Evolutionary conservation across 2,888 invertebrate genomes (phyloP).

Genomic region (Tinea trinotella): DNA sequence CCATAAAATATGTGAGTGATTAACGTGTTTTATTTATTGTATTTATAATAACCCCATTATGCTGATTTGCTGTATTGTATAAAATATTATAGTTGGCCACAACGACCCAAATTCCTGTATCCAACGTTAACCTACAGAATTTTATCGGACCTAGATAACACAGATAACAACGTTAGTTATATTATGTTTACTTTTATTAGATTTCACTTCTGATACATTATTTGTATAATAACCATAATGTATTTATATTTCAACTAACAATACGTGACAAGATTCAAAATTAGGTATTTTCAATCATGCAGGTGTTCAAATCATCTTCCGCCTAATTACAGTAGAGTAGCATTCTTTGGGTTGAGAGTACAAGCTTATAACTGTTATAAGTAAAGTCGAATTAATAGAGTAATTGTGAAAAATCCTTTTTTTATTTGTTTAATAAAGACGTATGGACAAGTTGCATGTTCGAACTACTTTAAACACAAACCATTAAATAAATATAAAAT

Average conservation of each 20-base stretch:
- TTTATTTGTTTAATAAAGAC: too few relatives aligned
- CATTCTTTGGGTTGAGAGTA: too few relatives aligned
- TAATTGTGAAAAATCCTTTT: too few relatives aligned
- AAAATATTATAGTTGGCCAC: not conserved
- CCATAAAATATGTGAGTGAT: too few relatives aligned
- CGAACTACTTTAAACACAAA: too few relatives aligned
- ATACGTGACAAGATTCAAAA: not conserved
- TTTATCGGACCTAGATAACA: constrained; percentile 16
- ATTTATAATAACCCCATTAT: too few relatives aligned
- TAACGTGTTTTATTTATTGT: too few relatives aligned
- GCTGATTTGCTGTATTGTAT: too few relatives aligned
- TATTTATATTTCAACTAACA: not conserved
- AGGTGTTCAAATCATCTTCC: constrained; percentile 1
- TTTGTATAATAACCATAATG: not conserved
- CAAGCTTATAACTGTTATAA: too few relatives aligned
- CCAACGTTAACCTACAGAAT: not conserved
- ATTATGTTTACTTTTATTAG: constrained; percentile 13
- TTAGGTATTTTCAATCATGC: not conserved
- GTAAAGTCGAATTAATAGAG: too few relatives aligned
- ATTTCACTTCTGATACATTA: not conserved
- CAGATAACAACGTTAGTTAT: constrained; percentile 5
- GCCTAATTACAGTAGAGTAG: not conserved
- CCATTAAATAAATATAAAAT: too few relatives aligned
- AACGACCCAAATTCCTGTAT: constrained; percentile 53
- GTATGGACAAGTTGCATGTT: too few relatives aligned